Conservation (phyloP, 2,797 vertebrate species). For the Pachyuromys duprasi region DNA sequence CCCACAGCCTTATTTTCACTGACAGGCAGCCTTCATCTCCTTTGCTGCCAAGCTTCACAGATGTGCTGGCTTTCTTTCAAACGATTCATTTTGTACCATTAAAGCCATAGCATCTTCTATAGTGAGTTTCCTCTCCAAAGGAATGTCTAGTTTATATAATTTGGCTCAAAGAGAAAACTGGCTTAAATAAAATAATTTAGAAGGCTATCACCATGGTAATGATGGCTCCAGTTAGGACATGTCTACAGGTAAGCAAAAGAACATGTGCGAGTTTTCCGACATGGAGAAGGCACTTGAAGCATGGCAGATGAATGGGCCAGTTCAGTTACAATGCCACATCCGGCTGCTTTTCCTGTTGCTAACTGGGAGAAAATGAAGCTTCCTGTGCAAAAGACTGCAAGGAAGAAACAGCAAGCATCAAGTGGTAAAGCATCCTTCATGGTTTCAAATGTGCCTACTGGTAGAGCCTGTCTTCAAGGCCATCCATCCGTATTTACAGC, state of each 20-base stretch:
- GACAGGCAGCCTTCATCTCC: not conserved
- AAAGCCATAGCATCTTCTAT: constrained; percentile 22
- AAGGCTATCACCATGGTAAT: not conserved
- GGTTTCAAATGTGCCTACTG: not conserved
- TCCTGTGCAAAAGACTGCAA: not conserved
- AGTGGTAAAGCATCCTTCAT: not conserved
- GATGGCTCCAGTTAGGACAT: constrained; percentile 14
- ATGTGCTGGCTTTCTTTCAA: constrained; percentile 12
- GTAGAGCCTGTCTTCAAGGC: not conserved
- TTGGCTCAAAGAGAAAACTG: constrained; percentile 33
- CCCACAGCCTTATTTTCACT: not conserved
- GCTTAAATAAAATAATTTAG: constrained; percentile 54
- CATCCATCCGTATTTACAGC: not conserved
- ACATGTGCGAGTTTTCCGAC: not conserved
- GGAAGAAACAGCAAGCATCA: constrained; percentile 6
- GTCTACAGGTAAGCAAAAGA: constrained; percentile 45
- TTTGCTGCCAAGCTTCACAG: constrained; percentile 28
- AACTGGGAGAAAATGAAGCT: not conserved
- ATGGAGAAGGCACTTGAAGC: not conserved
- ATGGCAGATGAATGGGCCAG: not conserved
- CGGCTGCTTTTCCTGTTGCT: constrained; percentile 2
- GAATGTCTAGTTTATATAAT: constrained; percentile 31
- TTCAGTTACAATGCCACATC: not conserved
- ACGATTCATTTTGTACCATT: constrained; percentile 29
- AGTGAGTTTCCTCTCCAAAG: constrained; percentile 16